Conservation (phyloP, 2,797 vertebrate genomes). For the Hyperoplus lanceolatus region DNA sequence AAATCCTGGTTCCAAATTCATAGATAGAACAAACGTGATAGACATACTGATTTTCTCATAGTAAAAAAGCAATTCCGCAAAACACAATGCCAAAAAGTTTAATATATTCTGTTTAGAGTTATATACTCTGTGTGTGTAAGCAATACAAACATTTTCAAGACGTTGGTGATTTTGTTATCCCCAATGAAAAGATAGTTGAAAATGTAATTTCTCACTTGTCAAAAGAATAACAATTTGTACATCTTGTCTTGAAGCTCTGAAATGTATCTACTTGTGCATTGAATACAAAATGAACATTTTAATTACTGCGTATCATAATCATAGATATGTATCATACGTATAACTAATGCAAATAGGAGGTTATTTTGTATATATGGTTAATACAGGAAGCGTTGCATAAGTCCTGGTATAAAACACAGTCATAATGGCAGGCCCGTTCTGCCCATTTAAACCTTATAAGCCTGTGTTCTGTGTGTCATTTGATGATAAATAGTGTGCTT, state of each 20-base stretch:
- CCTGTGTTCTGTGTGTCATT: slow-evolving; percentile 13
- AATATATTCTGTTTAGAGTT: background rate
- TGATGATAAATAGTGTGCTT: slow-evolving; percentile 5
- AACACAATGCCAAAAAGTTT: too few species aligned
- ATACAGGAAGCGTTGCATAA: background rate
- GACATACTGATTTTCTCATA: too few species aligned
- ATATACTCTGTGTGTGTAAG: background rate
- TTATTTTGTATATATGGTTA: too few species aligned
- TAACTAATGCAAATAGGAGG: background rate
- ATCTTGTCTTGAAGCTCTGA: background rate
- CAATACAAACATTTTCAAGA: too few species aligned
- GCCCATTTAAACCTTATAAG: slow-evolving; percentile 5
- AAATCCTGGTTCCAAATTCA: background rate
- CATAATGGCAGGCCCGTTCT: too few species aligned
- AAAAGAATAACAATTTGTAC: background rate
- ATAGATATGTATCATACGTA: background rate
- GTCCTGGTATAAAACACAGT: slow-evolving; percentile 1
- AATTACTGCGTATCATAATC: background rate
- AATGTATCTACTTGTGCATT: background rate
- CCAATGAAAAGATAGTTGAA: background rate
- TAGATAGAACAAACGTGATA: too few species aligned
- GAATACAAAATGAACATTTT: background rate
- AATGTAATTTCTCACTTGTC: background rate
- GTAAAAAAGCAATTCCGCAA: background rate
- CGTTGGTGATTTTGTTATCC: background rate